phyloP scores from a whole-genome alignment of 2,797 vertebrate species.

The Artibeus lituratus region DNA sequence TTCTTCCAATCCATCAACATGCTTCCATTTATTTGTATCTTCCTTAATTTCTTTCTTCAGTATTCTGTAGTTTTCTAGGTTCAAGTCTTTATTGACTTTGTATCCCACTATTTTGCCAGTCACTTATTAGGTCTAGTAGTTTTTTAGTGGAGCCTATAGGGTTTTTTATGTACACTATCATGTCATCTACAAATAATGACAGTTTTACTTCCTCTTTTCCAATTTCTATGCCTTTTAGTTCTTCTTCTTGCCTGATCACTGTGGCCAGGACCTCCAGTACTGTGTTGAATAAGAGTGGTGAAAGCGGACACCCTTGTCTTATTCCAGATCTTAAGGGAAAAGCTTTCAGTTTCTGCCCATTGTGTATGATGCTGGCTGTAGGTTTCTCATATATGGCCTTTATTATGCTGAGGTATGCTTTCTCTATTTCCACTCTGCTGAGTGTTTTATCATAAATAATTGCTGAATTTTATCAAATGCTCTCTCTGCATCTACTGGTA shows the following conservation, averaged over 20 bases:
- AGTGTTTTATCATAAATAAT: background rate
- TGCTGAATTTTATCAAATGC: background rate
- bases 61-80: background rate
- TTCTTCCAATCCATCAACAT: background rate
- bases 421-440: background rate
- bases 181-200: background rate
- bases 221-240: background rate
- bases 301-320: background rate
- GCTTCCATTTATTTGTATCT: background rate
- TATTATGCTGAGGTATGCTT: background rate
- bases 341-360: background rate
- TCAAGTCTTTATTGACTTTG: background rate
- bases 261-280: background rate
- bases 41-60: background rate
- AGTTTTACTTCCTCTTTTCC: background rate
- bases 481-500: background rate
- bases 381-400: background rate
- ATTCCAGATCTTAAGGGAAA: background rate
- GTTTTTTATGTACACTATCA: background rate
- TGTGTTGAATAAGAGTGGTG: background rate
- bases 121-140: background rate
- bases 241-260: background rate
- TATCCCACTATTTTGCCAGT: background rate
- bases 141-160: background rate
- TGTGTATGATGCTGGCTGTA: background rate